phyloP scores from a whole-genome alignment of 2,113 vertebrate species.

The Uropsilus gracilis region DNA sequence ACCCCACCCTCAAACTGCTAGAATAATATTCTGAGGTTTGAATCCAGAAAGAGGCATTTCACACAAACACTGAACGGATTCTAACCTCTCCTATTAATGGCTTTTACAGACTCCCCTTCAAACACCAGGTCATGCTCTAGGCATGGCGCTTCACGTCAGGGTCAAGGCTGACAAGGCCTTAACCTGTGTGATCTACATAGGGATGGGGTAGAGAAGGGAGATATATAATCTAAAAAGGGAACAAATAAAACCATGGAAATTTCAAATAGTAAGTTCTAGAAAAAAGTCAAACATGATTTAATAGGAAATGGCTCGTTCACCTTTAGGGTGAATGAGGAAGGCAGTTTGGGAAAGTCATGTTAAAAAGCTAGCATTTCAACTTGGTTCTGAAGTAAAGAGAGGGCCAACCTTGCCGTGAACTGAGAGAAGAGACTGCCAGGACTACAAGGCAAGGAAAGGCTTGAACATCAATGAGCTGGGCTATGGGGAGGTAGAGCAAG shows the following conservation, averaged over 20 bases:
- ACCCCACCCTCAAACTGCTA: neutral
- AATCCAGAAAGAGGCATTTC: neutral
- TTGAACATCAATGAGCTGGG: neutral
- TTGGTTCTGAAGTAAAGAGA: neutral
- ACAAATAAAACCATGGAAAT: neutral
- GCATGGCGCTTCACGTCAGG: neutral
- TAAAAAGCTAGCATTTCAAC: neutral
- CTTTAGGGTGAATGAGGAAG: neutral
- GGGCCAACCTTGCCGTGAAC: neutral
- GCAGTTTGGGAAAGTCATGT: neutral
- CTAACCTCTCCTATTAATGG: neutral
- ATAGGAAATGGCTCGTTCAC: neutral
- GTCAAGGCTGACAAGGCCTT: neutral
- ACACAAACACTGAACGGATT: neutral
- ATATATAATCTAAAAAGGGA: neutral
- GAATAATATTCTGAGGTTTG: neutral
- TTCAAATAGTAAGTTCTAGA: neutral
- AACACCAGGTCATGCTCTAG: neutral
- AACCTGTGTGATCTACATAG: neutral
- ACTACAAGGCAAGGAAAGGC: neutral
- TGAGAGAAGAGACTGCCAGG: neutral
- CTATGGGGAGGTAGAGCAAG: neutral
- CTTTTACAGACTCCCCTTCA: neutral
- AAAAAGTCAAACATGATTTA: neutral
- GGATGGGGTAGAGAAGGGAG: neutral